Conservation (phyloP, 2,113 vertebrate species). For the Murina feae region DNA sequence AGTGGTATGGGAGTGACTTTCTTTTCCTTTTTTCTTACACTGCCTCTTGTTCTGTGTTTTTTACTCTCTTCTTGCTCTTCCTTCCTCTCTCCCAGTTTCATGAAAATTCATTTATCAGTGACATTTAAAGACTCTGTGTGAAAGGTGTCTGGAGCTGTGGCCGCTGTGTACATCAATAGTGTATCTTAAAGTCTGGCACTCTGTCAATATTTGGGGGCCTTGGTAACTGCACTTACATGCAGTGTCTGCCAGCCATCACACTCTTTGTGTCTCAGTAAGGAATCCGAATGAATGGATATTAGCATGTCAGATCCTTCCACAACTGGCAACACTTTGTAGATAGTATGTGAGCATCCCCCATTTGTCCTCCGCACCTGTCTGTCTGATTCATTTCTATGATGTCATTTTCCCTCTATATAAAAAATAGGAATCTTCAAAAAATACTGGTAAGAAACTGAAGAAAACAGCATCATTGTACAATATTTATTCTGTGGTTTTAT, state of each 20-base stretch:
- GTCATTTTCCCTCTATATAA: slow-evolving; percentile 75
- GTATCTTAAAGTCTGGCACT: slow-evolving; percentile 85
- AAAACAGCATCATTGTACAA: slow-evolving; percentile 65
- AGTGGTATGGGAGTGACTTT: slow-evolving; percentile 67
- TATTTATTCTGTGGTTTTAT: slow-evolving; percentile 36
- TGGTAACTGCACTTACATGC: slow-evolving; percentile 80
- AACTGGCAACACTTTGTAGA: slow-evolving; percentile 79
- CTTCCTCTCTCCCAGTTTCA: slow-evolving; percentile 75
- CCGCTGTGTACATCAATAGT: slow-evolving; percentile 84
- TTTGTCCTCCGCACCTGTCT: slow-evolving; percentile 54
- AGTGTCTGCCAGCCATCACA: slow-evolving; percentile 78
- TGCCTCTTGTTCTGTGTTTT: slow-evolving; percentile 53
- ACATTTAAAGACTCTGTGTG: slow-evolving; percentile 88
- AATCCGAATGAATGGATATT: slow-evolving; percentile 78
- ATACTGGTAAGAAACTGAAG: slow-evolving; percentile 67
- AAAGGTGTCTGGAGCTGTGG: slow-evolving; percentile 86
- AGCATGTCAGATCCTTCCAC: slow-evolving; percentile 79
- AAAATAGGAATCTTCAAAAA: slow-evolving; percentile 73
- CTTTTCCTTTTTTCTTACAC: slow-evolving; percentile 72
- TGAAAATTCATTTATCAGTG: slow-evolving; percentile 89
- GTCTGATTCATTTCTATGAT: slow-evolving; percentile 77
- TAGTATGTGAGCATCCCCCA: slow-evolving; percentile 75
- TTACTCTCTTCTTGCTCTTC: slow-evolving; percentile 41
- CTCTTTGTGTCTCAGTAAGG: slow-evolving; percentile 77
- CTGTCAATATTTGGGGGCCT: slow-evolving; percentile 87